A percentile compares a stretch with the other conserved stretches of the same genome.
phyloP scores from a whole-genome alignment of 2,888 invertebrate genomes.

The Empis stercorea region DNA sequence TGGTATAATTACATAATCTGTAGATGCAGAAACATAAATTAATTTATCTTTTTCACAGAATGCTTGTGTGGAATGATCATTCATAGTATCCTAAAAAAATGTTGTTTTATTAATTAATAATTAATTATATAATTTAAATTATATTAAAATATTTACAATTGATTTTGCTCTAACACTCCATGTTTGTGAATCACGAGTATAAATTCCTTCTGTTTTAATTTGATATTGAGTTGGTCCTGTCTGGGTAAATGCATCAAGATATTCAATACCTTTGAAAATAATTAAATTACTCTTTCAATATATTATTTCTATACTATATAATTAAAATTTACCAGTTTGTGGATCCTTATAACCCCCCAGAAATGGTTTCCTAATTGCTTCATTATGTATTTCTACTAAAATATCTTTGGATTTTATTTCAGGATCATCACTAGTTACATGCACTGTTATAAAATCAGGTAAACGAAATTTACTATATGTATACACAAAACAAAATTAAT shows the following conservation, averaged over 20 bases:
- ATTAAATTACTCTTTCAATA: too few species aligned
- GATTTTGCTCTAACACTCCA: constrained; percentile 30
- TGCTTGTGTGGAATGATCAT: constrained; percentile 30
- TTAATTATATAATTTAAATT: too few species aligned
- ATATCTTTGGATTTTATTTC: constrained; percentile 34
- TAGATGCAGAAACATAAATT: constrained; percentile 42
- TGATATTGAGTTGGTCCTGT: constrained; percentile 44
- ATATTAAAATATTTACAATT: too few species aligned
- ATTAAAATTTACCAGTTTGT: constrained; percentile 42
- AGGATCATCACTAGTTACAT: constrained; percentile 36
- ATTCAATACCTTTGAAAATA: constrained; percentile 41
- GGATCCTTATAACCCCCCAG: constrained; percentile 69
- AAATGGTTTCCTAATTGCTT: constrained; percentile 56
- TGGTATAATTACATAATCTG: constrained; percentile 47
- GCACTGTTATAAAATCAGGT: constrained; percentile 44
- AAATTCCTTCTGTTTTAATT: constrained; percentile 21
- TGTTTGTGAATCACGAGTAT: constrained; percentile 52
- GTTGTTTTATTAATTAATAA: too few species aligned
- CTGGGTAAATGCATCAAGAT: constrained; percentile 72
- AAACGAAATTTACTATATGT: constrained; percentile 32
- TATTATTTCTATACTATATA: not conserved
- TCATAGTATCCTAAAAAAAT: constrained; percentile 26
- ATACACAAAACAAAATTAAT: too few species aligned
- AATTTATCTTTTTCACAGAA: constrained; percentile 29
- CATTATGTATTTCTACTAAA: constrained; percentile 46